Base-by-base conservation (phyloP, 2,888 invertebrate genomes). In the Matsumyia berberina region DNA sequence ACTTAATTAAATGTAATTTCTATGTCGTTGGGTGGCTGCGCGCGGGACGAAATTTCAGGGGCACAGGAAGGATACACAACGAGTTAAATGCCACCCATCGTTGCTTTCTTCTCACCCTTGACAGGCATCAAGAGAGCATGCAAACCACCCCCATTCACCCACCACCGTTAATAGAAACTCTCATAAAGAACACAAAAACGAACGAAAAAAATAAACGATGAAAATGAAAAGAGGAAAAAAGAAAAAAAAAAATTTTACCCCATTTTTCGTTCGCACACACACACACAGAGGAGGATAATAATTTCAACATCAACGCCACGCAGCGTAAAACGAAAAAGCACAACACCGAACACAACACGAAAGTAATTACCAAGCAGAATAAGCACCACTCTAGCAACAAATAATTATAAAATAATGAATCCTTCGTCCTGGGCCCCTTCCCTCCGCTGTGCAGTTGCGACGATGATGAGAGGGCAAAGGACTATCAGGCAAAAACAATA, bases 1-100 rank as follows among this genome's bases (percentile, higher is more conserved):
- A 85, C 85, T 85, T 85, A 85, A 85, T 85, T 85, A 85, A 85
- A 85, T 80, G 85, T 85, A 85, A 85, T 85, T 85, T 85, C 80
- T 80, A 80, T 85, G 85, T 85, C 67, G 62, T 55, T 67, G 73
- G 57, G 11, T n/a, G 37, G 33, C n/a, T n/a, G n/a, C n/a, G n/a
- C n/a, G n/a, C 15, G 46, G 55, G 17, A 49, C 31, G 78, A 51
- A 44, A 17, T 37, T 19, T 15, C n/a, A 9, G 37, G 31, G 67
- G 24, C 8, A n/a, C 24, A 33, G 51, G 42, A 49, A 15, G 66
- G 62, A 67, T 57, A 74, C 39, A 31, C 62, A 66, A 76, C 70
- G 74, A 80, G 74, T 76, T 80, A 85, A 85, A 80, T 74, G 58
- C 69, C 74, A 57, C 73, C 57, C 66, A 77, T 29, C 35, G 64